Conservation (phyloP, 2,888 invertebrate species). For the Charanyca ferruginea region DNA sequence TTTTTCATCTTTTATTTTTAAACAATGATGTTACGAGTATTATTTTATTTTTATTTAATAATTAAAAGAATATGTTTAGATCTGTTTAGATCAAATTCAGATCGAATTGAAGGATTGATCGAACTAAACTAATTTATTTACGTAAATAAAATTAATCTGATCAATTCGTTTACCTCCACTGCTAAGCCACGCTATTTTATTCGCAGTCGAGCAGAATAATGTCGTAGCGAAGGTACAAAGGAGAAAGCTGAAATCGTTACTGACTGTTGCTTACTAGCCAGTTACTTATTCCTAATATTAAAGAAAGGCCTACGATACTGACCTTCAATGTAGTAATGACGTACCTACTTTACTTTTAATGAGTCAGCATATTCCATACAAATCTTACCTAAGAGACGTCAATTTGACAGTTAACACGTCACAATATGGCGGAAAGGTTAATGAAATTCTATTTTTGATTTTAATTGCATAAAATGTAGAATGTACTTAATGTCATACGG, state of each 20-base stretch:
- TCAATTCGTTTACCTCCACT: too few relatives aligned
- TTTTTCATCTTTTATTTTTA: too few relatives aligned
- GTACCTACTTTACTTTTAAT: constrained; percentile 25
- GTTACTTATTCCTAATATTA: constrained; percentile 1
- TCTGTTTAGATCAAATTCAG: too few relatives aligned
- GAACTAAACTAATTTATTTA: too few relatives aligned
- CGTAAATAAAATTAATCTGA: too few relatives aligned
- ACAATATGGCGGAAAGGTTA: constrained; percentile 45
- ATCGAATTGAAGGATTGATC: too few relatives aligned
- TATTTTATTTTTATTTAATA: too few relatives aligned
- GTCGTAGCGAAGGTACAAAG: background rate
- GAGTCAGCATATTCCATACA: constrained; percentile 48
- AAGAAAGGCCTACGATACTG: constrained; percentile 35
- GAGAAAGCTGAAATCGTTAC: constrained; percentile 21
- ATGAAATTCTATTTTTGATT: constrained; percentile 29
- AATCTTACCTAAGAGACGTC: constrained; percentile 45
- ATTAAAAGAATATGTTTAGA: too few relatives aligned
- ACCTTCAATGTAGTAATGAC: constrained; percentile 35
- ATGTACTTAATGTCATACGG: background rate
- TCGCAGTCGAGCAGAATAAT: background rate
- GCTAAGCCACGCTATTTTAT: background rate
- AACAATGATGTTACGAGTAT: too few relatives aligned
- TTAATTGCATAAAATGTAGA: background rate
- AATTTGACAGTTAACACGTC: constrained; percentile 38
- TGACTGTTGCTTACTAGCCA: background rate